phyloP scores from a whole-genome alignment of 2,797 vertebrate genomes.

The Eulemur rubriventer region DNA sequence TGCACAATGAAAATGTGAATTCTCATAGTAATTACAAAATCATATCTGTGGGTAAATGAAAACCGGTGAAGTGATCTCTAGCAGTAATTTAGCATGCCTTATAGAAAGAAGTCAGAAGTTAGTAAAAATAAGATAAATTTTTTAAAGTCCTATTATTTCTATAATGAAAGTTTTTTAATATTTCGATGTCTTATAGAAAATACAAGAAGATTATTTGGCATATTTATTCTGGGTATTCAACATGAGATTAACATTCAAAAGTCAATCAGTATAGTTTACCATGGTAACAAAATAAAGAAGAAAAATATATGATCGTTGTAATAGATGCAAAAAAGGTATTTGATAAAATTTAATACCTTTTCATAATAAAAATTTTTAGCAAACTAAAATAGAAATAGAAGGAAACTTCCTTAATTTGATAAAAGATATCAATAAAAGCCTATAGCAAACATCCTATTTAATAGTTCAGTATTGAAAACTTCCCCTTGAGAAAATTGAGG shows the following conservation, averaged over 20 bases:
- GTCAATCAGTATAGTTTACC: neutral
- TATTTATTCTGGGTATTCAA: slow-evolving; percentile 15
- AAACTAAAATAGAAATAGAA: neutral
- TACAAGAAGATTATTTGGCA: neutral
- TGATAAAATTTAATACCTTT: neutral
- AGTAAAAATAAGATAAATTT: neutral
- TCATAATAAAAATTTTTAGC: neutral
- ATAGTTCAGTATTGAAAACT: neutral
- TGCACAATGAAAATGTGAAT: neutral
- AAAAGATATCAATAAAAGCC: neutral
- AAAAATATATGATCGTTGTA: neutral
- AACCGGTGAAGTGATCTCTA: neutral
- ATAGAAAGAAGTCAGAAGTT: neutral
- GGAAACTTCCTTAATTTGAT: neutral
- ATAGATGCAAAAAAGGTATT: neutral
- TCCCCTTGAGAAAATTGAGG: neutral
- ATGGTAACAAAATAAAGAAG: neutral
- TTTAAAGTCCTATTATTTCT: neutral
- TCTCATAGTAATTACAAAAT: neutral
- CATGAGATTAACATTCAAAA: neutral
- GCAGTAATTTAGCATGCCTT: neutral
- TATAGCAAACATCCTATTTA: neutral
- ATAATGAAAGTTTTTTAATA: neutral
- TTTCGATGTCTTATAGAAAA: neutral
- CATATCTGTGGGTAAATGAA: neutral